Evolutionary conservation across 1,140 invertebrate genomes (phyloP).

Genomic region (Chlorops oryzae): DNA sequence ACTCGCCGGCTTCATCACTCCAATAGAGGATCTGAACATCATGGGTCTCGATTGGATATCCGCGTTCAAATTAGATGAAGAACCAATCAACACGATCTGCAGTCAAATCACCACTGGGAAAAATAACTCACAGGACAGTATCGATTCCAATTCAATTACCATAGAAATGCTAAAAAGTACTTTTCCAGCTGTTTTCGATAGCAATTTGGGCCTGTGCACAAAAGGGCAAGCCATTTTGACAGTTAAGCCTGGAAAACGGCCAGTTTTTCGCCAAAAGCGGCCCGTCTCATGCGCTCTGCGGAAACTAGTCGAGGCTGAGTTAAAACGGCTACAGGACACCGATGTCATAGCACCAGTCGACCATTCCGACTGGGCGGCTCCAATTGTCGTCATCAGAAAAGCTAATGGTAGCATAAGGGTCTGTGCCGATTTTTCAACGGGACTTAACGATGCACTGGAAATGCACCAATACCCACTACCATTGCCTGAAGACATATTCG

Average conservation of each 20-base stretch:
- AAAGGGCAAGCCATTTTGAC: no score
- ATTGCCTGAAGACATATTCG: constrained; percentile 8
- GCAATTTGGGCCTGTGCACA: no score
- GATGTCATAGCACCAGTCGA: neutral
- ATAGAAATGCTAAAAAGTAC: no score
- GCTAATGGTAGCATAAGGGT: neutral
- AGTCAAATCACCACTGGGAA: neutral
- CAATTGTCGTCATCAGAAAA: neutral
- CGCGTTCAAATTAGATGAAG: neutral
- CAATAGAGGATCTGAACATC: neutral
- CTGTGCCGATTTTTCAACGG: constrained; percentile 24
- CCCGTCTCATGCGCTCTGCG: no score
- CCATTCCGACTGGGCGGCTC: neutral
- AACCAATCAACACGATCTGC: constrained; percentile 1
- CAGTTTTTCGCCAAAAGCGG: no score
- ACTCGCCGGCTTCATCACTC: neutral
- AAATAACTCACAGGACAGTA: no score
- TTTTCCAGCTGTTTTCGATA: no score
- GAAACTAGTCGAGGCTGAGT: no score
- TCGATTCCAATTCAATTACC: no score
- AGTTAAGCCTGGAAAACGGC: no score
- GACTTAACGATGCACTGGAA: constrained; percentile 10
- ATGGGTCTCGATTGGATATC: constrained; percentile 1
- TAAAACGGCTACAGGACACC: neutral
- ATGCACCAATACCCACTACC: constrained; percentile 15